Evolutionary conservation across 2,113 vertebrate species (phyloP).

Genomic region (Lasiurus borealis): DNA sequence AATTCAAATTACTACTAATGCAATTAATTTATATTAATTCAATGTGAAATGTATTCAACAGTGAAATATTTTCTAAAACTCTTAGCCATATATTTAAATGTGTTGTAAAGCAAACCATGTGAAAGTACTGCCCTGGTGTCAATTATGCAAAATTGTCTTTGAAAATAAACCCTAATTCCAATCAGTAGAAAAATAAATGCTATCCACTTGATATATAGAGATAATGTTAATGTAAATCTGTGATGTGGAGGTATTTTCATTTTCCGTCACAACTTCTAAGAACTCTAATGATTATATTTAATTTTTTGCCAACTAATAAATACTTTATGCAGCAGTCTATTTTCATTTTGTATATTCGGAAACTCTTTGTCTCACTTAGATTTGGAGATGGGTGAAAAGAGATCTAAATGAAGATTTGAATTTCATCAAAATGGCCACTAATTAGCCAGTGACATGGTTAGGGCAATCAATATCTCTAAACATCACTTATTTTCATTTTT

Average conservation of each 20-base stretch:
- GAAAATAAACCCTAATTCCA: constrained; percentile 27
- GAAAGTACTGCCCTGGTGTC: not conserved
- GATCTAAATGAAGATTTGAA: not conserved
- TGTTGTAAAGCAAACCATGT: constrained; percentile 10
- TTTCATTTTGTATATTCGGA: not conserved
- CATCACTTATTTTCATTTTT: not conserved
- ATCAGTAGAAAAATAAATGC: not conserved
- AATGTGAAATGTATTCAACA: constrained; percentile 45
- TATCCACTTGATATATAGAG: not conserved
- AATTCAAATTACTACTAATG: not conserved
- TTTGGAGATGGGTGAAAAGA: not conserved
- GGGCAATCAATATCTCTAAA: not conserved
- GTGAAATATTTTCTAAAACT: constrained; percentile 16
- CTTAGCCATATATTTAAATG: constrained; percentile 5
- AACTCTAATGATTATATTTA: constrained; percentile 32
- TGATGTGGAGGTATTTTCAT: not conserved
- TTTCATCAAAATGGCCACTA: not conserved
- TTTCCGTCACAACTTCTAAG: constrained; percentile 41
- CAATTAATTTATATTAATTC: not conserved
- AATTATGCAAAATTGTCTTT: not conserved
- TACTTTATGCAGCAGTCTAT: not conserved
- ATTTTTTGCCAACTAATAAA: constrained; percentile 69
- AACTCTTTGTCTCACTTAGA: not conserved
- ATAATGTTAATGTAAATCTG: constrained; percentile 44
- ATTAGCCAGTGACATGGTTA: not conserved